These are phyloP conservation scores for Cuculus canorus DNA, from an alignment of 2,797 vertebrate genomes.

Conservation along the genomic window DNA sequence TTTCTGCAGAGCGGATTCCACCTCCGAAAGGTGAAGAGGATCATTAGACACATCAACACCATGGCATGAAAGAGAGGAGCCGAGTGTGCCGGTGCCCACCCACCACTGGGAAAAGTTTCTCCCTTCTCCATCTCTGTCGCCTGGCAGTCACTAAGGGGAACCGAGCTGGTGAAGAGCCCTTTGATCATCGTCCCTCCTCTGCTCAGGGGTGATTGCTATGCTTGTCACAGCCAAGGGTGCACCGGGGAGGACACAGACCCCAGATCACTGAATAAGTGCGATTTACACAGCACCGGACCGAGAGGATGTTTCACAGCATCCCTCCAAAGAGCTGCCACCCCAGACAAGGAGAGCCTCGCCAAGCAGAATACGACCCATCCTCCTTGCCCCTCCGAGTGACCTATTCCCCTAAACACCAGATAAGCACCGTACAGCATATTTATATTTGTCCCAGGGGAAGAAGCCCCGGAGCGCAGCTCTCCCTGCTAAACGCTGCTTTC, in stretches of 20 bases:
- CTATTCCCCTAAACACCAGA: background rate
- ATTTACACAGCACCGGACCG: no score
- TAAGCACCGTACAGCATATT: background rate
- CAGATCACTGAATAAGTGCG: no score
- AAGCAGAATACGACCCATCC: background rate
- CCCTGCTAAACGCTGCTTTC: background rate
- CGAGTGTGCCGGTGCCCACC: no score
- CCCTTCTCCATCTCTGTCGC: no score
- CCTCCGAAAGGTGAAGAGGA: constrained; percentile 40
- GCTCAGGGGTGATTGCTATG: no score
- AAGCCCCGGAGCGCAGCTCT: background rate
- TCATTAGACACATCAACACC: background rate
- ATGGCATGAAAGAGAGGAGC: constrained; percentile 3
- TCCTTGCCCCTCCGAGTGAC: background rate
- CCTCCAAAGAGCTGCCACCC: background rate
- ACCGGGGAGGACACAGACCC: no score
- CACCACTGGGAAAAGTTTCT: no score
- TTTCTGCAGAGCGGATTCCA: constrained; percentile 50
- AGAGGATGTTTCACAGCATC: no score
- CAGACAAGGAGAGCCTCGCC: background rate
- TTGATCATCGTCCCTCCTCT: no score
- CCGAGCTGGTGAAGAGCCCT: no score
- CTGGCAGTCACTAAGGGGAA: no score
- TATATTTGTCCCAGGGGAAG: background rate
- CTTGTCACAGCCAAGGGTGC: no score